A percentile compares a stretch with the other conserved stretches of the same genome.
Conservation (phyloP, 2,797 vertebrate species). For the Triplophysa bombifrons region DNA sequence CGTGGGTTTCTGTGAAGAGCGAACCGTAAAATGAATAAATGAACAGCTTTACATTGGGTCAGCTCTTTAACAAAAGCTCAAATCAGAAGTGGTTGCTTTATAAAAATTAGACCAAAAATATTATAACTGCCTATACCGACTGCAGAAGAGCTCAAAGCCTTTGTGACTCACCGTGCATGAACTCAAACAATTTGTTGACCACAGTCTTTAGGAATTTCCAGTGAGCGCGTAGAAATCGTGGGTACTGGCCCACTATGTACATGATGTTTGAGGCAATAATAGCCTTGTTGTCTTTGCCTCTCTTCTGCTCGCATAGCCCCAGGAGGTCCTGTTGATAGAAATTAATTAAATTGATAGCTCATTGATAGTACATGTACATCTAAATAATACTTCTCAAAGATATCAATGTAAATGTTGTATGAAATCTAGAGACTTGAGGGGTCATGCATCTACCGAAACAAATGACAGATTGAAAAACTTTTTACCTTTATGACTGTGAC, state of each 20-base stretch:
- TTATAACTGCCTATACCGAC: neutral
- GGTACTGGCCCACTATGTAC: slow-evolving; percentile 99
- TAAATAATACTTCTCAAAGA: neutral
- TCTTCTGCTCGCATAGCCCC: slow-evolving; percentile 97
- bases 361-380: neutral
- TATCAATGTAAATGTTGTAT: neutral
- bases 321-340: slow-evolving; percentile 84
- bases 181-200: slow-evolving; percentile 98
- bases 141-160: neutral
- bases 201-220: slow-evolving; percentile 99
- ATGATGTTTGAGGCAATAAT: slow-evolving; percentile 99
- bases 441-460: neutral
- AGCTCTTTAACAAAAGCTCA: neutral
- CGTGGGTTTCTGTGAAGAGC: slow-evolving; percentile 88
- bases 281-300: slow-evolving; percentile 99
- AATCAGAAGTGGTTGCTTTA: neutral
- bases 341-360: neutral
- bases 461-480: neutral
- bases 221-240: slow-evolving; percentile 94
- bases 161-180: slow-evolving; percentile 91
- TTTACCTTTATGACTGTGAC: slow-evolving; percentile 97
- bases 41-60: neutral
- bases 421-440: neutral
- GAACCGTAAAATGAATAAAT: neutral
- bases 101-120: slow-evolving; percentile 8